These are phyloP conservation scores for Gila orcuttii DNA, from an alignment of 2,113 vertebrate genomes.

Conservation along the genomic window DNA sequence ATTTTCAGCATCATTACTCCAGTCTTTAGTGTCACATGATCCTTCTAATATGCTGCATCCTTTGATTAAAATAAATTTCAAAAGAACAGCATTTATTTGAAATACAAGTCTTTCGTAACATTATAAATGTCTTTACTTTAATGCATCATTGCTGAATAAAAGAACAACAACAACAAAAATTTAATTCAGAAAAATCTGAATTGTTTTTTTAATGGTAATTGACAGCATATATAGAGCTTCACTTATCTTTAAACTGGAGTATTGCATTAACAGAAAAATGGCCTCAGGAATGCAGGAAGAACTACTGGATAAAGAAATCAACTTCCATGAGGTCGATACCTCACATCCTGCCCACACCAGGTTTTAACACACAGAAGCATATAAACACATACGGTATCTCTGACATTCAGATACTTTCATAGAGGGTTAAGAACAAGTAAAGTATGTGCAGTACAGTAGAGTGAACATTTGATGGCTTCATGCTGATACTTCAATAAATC, in stretches of 20 bases:
- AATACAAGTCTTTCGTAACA: not conserved
- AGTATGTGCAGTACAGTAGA: not conserved
- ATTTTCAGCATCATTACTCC: too few species aligned
- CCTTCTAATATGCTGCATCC: too few species aligned
- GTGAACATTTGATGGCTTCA: not conserved
- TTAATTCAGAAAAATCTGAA: not conserved
- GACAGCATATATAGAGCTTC: not conserved
- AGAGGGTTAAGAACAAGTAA: not conserved
- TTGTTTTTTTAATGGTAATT: not conserved
- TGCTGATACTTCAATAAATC: not conserved
- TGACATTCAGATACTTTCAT: not conserved
- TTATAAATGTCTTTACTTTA: not conserved
- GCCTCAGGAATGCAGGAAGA: not conserved
- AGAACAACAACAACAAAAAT: too few species aligned
- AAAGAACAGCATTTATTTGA: too few species aligned
- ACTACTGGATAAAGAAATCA: not conserved
- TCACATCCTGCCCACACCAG: constrained; percentile 27
- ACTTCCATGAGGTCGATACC: constrained; percentile 12
- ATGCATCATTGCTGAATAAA: not conserved
- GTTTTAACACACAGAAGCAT: not conserved
- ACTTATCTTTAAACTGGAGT: not conserved
- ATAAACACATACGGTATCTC: not conserved
- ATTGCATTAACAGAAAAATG: not conserved
- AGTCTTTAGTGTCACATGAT: too few species aligned
- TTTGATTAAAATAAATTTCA: too few species aligned